Evolutionary conservation across 2,113 vertebrate genomes (phyloP), one percentile per base, ranked within the genome.

Genomic region (Polyodon spathula): DNA sequence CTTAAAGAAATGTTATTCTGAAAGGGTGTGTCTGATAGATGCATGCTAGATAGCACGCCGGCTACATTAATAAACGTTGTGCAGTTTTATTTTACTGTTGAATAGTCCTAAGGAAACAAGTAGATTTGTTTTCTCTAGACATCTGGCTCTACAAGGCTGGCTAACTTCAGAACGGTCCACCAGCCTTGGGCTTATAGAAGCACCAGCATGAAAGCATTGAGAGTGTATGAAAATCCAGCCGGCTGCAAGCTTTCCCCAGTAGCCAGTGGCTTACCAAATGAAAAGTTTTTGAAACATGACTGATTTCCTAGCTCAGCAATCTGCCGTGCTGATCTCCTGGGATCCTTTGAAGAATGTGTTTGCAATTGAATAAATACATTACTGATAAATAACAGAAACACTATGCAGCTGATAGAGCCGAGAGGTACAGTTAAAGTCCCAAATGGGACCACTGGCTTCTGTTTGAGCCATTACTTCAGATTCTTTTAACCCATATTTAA

Each of bases 251-350:
- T 12, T 14, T 1, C 46, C 4, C 46, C 8, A 50, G 46, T 12
- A 50, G 46, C 2, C 11, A 12, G 46, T 50, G 46, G 46, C 46
- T 12, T 14, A 14, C 46, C 11, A 50, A 50, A 10, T 10, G 46
- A 50, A 50, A 12, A 12, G 11, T 14, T 63, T 71, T 53, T 14
- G 37, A 58, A 61, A 52, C 41, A 17, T 58, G 56, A 69, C 59
- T 66, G 61, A 64, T 69, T 68, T 61, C 59, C 59, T 58, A 63
- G 42, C 65, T 66, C 54, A 61, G 59, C 53, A 60, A 37, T 17
- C 6, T 51, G 56, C 54, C 63, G 63, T 55, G 52, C 64, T 42
- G 54, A 51, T 65, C 68, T 61, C 65, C 52, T 58, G 65, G 65
- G 65, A 68, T 56, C 44, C 59, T 59, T 66, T n/a, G 17, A 62